phyloP scores from a whole-genome alignment of 2,113 vertebrate genomes.

The Ciconia boyciana region DNA sequence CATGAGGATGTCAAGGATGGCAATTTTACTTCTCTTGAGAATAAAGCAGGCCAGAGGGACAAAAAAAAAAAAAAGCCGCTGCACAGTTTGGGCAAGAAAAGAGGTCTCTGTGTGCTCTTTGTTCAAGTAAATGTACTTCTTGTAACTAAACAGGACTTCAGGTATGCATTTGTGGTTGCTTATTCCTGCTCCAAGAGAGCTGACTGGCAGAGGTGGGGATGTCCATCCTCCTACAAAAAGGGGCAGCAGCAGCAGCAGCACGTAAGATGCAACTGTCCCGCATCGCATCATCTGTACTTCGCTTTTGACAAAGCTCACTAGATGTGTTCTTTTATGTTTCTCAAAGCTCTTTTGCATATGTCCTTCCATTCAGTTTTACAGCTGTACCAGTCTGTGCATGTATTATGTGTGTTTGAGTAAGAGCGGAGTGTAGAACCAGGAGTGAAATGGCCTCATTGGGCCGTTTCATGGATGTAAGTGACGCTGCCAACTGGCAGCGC shows the following conservation, averaged over 20 bases:
- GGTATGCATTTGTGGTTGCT: not conserved
- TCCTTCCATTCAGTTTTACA: not conserved
- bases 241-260: not conserved
- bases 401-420: not conserved
- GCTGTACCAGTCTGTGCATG: not conserved
- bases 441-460: not conserved
- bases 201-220: not conserved
- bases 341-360: accelerated
- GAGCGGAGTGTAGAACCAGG: accelerated
- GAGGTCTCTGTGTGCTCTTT: not conserved
- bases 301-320: not conserved
- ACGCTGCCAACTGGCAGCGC: not conserved
- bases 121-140: not conserved
- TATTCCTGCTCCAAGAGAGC: not conserved
- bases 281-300: not conserved
- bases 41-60: not conserved
- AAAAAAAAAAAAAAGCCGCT: too few relatives aligned
- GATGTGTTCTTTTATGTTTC: not conserved
- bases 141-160: not conserved
- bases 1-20: not conserved
- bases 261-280: accelerated
- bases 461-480: not conserved
- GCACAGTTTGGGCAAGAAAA: not conserved
- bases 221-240: accelerated
- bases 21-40: not conserved